Conservation (phyloP, 2,888 invertebrate species). For the Parnassius mnemosyne region DNA sequence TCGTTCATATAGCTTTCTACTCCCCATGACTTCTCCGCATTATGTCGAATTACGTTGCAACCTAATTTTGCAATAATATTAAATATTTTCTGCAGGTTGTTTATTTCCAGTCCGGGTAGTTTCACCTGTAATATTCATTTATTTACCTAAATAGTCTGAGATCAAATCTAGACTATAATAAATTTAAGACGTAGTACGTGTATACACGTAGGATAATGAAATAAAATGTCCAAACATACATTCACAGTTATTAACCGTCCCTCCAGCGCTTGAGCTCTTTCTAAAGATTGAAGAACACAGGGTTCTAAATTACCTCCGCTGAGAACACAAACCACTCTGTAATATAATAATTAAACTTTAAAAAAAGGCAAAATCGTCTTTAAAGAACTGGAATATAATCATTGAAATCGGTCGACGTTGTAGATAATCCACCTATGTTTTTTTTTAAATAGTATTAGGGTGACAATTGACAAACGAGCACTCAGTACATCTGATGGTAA, state of each 20-base stretch:
- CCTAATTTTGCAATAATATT: constrained; percentile 42
- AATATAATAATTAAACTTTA: constrained; percentile 18
- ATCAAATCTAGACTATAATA: no score
- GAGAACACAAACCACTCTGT: constrained; percentile 55
- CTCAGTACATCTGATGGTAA: no score
- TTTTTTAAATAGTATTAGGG: no score
- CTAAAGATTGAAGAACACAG: constrained; percentile 38
- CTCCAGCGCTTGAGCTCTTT: constrained; percentile 47
- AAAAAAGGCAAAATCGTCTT: no score
- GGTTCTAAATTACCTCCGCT: constrained; percentile 50
- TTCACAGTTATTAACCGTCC: constrained; percentile 30
- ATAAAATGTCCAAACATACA: constrained; percentile 17
- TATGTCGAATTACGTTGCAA: constrained; percentile 38
- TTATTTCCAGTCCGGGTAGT: constrained; percentile 27
- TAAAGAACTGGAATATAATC: no score
- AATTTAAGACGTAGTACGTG: not conserved
- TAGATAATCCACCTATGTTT: no score
- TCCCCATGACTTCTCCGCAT: constrained; percentile 38
- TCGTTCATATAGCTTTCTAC: constrained; percentile 37
- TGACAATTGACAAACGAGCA: no score
- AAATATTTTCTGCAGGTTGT: constrained; percentile 35
- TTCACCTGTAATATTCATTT: constrained; percentile 8
- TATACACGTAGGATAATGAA: not conserved
- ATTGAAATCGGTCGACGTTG: no score
- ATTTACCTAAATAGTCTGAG: not conserved